A percentile compares a stretch with the other conserved stretches of the same genome.
phyloP scores from a whole-genome alignment of 37 sponge, comb jelly and placozoan species.

The Theonella swinhoei region DNA sequence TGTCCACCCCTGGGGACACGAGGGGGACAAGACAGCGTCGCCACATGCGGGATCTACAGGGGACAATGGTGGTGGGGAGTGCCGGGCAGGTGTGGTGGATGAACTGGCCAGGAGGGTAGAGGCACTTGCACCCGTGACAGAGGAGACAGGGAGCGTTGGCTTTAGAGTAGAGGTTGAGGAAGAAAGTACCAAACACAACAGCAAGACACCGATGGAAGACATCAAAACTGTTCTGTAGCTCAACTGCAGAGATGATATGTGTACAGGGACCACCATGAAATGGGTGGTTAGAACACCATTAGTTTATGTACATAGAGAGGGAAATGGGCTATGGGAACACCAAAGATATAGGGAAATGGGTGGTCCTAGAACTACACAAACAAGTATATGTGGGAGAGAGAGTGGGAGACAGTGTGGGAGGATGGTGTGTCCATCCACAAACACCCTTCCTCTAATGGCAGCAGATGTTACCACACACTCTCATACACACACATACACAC shows the following conservation, averaged over 20 bases:
- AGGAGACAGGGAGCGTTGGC: conserved; percentile 79
- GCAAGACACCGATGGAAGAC: conserved; percentile 78
- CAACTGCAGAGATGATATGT: conserved; percentile 12
- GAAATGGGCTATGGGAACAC: background rate
- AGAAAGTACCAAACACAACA: conserved; percentile 76
- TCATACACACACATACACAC: background rate
- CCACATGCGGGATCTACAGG: conserved; percentile 86
- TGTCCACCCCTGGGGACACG: conserved; percentile 71
- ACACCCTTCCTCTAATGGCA: background rate
- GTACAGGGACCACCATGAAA: background rate
- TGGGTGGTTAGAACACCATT: background rate
- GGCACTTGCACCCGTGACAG: conserved; percentile 73
- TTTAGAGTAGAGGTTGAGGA: conserved; percentile 74
- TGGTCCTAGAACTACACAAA: background rate
- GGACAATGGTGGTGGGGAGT: conserved; percentile 64
- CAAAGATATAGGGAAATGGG: background rate
- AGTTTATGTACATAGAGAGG: background rate
- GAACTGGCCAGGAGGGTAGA: conserved; percentile 80
- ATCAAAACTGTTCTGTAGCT: conserved; percentile 76
- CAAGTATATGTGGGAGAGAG: background rate
- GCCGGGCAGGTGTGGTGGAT: conserved; percentile 77
- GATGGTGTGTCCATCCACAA: background rate
- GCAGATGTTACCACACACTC: background rate
- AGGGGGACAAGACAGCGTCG: conserved; percentile 72
- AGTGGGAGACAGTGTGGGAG: too few species aligned